Base-by-base conservation (phyloP, 2,113 vertebrate genomes). In the Ptychochromis oligacanthus region DNA sequence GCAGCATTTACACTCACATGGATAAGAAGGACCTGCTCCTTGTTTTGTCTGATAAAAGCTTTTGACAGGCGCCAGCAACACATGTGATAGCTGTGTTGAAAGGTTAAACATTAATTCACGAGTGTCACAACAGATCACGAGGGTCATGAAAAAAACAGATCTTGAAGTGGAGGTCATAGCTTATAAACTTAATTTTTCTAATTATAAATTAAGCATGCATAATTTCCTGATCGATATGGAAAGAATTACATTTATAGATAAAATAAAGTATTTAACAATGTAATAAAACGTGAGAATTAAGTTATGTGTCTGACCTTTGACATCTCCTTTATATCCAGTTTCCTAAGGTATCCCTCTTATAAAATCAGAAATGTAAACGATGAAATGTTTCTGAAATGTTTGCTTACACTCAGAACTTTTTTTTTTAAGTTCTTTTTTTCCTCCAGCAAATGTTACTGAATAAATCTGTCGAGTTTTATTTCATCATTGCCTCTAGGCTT, bases 101-200 rank as follows among this genome's bases (percentile, higher is more conserved):
- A 86, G 88, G 95, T 95, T 96, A 94, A 94, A 95, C 93, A 95
- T 95, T 94, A 93, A 95, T 91, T 85, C 84, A 84, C 85, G 83
- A 83, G 64, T 89, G 90, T 93, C 88, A 91, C 83, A 76, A 70
- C 43, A 54, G 70, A 56, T 78, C 75, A 60, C 56, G 83, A 75
- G 65, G 59, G n/a, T 52, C 38, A 86, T 61, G 28, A 65, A 28
- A 81, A 81, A 83, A 85, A 1, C 52, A 26, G 56, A 49, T 82
- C 40, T 61, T 2, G 18, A n/a, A 70, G 64, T 22, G 15, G 15
- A 79, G 65, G 54, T 46, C 20, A 34, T 72, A 28, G 6, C 67
- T 80, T 31, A n/a, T 5, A 83, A 20, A 57, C 49, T 64, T 52
- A 14, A n/a, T 62, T 56, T 36, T 70, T 86, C 55, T n/a, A 49